Evolutionary conservation across 2,113 vertebrate genomes (phyloP).

Genomic region (Pampusana beccarii): DNA sequence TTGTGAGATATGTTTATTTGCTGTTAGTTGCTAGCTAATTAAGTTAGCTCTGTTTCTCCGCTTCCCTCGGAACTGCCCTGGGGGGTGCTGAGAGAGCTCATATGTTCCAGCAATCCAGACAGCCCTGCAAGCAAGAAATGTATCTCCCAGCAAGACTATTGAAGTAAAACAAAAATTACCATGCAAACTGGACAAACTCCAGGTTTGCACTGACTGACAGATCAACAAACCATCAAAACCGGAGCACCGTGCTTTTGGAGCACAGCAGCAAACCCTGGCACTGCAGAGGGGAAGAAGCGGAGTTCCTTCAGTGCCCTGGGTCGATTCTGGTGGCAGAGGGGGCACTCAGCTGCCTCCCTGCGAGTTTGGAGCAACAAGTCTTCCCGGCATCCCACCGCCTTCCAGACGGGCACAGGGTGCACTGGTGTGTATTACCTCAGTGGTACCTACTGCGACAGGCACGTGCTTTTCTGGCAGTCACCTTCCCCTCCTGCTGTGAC

Average conservation of each 20-base stretch:
- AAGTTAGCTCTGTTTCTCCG: background rate
- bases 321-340: background rate
- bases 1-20: background rate
- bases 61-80: background rate
- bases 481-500: background rate
- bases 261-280: fast-evolving
- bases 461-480: background rate
- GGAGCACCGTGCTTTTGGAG: background rate
- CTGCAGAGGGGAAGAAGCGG: background rate
- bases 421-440: background rate
- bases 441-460: background rate
- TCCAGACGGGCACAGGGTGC: background rate
- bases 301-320: fast-evolving
- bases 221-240: background rate
- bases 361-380: background rate
- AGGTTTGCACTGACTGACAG: background rate
- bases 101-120: background rate
- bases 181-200: background rate
- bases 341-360: background rate
- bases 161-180: background rate
- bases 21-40: background rate
- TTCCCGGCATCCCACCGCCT: background rate
- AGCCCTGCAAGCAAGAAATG: conserved; percentile 9
- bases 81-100: background rate
- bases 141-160: background rate